Conservation (phyloP, 2,888 invertebrate genomes). For the Rhagophthalmus giganteus region DNA sequence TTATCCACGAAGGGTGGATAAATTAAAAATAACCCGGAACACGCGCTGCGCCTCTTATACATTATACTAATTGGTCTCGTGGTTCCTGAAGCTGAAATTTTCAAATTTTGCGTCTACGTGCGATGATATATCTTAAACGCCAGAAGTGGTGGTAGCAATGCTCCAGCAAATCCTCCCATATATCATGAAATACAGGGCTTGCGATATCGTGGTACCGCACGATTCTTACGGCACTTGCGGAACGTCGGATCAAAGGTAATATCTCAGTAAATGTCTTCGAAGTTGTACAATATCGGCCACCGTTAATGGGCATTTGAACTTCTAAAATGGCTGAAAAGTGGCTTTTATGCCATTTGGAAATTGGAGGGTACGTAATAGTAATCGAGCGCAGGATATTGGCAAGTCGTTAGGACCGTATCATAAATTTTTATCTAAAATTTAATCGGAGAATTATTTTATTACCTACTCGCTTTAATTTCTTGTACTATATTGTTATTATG, state of each 20-base stretch:
- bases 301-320: constrained; percentile 18
- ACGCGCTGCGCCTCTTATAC: constrained; percentile 31
- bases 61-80: constrained; percentile 41
- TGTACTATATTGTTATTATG: no score
- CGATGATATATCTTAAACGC: constrained; percentile 39
- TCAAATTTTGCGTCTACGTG: constrained; percentile 41
- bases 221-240: constrained; percentile 12
- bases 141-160: constrained; percentile 36
- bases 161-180: constrained; percentile 37
- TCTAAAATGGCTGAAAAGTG: constrained; percentile 8
- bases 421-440: no score
- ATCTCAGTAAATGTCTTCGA: constrained; percentile 23
- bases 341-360: constrained; percentile 17
- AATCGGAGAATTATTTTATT: no score
- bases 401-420: no score
- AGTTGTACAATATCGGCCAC: constrained; percentile 8
- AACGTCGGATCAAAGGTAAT: constrained; percentile 12
- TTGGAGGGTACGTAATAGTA: constrained; percentile 3
- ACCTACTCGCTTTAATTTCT: no score
- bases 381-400: constrained; percentile 12
- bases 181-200: constrained; percentile 33
- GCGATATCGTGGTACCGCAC: constrained; percentile 9
- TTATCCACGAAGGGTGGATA: constrained; percentile 38
- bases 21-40: constrained; percentile 41
- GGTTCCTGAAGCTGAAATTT: constrained; percentile 40